Percentiles rank a stretch among this genome's conserved stretches.
Conservation (phyloP, 30 jellyfish, hydroid and myxozoan species). For the Phacellophora camtschatica region DNA sequence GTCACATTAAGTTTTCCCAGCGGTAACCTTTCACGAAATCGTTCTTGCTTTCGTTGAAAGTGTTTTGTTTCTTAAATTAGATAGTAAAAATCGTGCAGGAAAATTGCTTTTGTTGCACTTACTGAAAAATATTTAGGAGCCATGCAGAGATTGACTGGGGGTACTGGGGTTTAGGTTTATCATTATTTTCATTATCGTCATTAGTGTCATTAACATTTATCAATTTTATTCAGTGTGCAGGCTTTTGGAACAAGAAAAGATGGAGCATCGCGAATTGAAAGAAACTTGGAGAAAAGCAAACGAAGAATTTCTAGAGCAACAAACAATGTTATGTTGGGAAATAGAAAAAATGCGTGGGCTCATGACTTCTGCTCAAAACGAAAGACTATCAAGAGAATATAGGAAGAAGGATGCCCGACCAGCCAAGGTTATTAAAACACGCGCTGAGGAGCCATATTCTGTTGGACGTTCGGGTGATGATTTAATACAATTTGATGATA, state of each 20-base stretch:
- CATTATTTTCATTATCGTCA: too few species aligned
- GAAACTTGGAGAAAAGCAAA: conserved; percentile 92
- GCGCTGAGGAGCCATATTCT: conserved; percentile 4
- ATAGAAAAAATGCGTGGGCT: conserved; percentile 61
- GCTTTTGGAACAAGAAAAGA: conserved; percentile 86
- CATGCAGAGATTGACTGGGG: too few species aligned
- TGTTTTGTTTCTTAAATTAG: too few species aligned
- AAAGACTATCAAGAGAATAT: conserved; percentile 65
- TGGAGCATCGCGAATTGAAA: conserved; percentile 77
- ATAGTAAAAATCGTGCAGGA: too few species aligned
- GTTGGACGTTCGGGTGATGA: conserved; percentile 13
- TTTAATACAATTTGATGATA: conserved; percentile 40
- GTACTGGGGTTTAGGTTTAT: too few species aligned
- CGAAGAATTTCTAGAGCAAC: conserved; percentile 85
- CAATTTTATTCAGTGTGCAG: conserved; percentile 62
- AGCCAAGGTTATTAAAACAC: conserved; percentile 30
- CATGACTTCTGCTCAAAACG: conserved; percentile 81
- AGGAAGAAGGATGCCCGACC: conserved; percentile 56
- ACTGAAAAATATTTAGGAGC: too few species aligned
- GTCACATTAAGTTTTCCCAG: too few species aligned
- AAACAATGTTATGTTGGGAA: conserved; percentile 67
- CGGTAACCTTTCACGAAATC: too few species aligned
- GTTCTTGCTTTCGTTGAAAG: too few species aligned
- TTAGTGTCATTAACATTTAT: too few species aligned
- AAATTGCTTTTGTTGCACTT: too few species aligned